Percentiles rank a stretch among this genome's conserved stretches.
Evolutionary conservation across 2,797 vertebrate species (phyloP).

Genomic region (Intellagama lesueurii): DNA sequence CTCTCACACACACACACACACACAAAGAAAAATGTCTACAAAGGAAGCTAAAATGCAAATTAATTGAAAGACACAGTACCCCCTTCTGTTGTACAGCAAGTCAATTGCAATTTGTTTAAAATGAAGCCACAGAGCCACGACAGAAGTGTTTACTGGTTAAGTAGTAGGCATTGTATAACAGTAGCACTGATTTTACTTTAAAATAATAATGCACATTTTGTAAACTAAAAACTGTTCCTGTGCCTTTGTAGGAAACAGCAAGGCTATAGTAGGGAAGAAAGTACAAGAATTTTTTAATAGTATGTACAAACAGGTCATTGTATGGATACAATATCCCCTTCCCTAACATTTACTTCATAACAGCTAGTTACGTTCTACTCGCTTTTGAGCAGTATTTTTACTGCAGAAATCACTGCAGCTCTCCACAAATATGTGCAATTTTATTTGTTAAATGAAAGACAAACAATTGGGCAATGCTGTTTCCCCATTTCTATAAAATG

Average conservation of each 20-base stretch:
- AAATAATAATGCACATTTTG: slow-evolving; percentile 22
- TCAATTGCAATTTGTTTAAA: slow-evolving; percentile 57
- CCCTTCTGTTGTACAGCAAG: slow-evolving; percentile 47
- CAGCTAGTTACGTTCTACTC: slow-evolving; percentile 62
- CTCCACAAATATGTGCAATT: slow-evolving; percentile 71
- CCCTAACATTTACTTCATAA: slow-evolving; percentile 60
- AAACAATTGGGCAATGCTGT: slow-evolving; percentile 74
- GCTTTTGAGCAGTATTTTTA: slow-evolving; percentile 59
- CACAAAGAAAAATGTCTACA: slow-evolving; percentile 51
- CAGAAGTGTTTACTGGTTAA: slow-evolving; percentile 54
- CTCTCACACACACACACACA: slow-evolving; percentile 1
- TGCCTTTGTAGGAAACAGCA: neutral
- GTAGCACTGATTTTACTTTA: slow-evolving; percentile 49
- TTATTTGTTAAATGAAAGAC: slow-evolving; percentile 73
- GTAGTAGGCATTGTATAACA: slow-evolving; percentile 39
- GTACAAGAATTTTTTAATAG: neutral
- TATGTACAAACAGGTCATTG: slow-evolving; percentile 36
- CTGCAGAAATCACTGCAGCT: slow-evolving; percentile 59
- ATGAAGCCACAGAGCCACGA: slow-evolving; percentile 36
- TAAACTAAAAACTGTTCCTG: neutral
- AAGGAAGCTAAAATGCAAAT: slow-evolving; percentile 46
- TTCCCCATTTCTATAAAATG: slow-evolving; percentile 58
- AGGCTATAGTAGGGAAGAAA: neutral
- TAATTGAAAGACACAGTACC: slow-evolving; percentile 52
- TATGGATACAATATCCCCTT: slow-evolving; percentile 49